These are phyloP conservation scores for Teleopsis dalmanni DNA, from an alignment of 1,140 invertebrate genomes.

Conservation along the genomic window DNA sequence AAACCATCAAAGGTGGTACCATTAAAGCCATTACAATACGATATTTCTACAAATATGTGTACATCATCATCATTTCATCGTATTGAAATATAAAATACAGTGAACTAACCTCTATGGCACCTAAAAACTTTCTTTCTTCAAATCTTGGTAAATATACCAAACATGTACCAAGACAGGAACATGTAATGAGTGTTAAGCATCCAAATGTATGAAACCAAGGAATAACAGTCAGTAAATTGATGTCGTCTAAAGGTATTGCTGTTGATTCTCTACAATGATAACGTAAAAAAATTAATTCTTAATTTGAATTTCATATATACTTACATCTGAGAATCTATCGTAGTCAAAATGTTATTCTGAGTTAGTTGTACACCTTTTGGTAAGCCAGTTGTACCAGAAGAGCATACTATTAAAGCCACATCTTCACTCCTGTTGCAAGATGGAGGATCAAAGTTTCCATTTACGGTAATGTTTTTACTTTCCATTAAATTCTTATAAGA, in stretches of 20 bases:
- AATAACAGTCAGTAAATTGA: constrained; percentile 47
- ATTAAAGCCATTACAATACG: constrained; percentile 53
- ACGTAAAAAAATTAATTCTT: background rate
- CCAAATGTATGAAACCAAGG: constrained; percentile 63
- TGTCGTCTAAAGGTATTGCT: constrained; percentile 19
- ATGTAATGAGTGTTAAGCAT: constrained; percentile 46
- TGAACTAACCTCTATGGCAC: constrained; percentile 53
- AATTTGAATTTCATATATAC: constrained; percentile 16
- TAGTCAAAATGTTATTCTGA: constrained; percentile 56
- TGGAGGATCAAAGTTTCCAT: constrained; percentile 19
- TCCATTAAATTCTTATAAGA: constrained; percentile 25
- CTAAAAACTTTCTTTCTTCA: constrained; percentile 58
- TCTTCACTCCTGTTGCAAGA: constrained; percentile 29
- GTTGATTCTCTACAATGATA: constrained; percentile 24
- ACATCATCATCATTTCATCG: too few relatives aligned
- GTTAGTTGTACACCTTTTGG: constrained; percentile 83
- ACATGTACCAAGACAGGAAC: constrained; percentile 48
- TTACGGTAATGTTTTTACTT: constrained; percentile 21
- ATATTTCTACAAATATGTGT: constrained; percentile 29
- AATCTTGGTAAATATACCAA: constrained; percentile 59
- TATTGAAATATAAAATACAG: too few relatives aligned
- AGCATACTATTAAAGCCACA: constrained; percentile 45
- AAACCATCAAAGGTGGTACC: constrained; percentile 58
- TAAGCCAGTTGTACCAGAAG: constrained; percentile 71
- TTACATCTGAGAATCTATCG: constrained; percentile 48